A percentile compares a stretch with the other conserved stretches of the same genome.
phyloP scores from a whole-genome alignment of 2,888 invertebrate genomes.

The Deroplatys truncata region DNA sequence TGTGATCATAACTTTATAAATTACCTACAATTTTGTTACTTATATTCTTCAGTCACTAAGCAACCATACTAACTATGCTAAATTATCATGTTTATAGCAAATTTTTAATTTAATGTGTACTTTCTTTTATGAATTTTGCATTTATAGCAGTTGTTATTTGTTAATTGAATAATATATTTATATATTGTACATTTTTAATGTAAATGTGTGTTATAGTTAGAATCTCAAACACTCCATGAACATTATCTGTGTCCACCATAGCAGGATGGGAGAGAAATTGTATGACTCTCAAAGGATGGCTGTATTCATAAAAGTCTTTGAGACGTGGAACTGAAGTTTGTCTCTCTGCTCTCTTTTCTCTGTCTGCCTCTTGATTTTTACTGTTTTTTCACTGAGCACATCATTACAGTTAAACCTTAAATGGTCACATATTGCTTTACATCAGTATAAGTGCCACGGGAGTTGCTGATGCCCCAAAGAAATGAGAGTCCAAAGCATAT shows the following conservation, averaged over 20 bases:
- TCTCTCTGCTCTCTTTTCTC: not conserved
- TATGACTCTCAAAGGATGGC: not conserved
- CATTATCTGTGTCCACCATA: not conserved
- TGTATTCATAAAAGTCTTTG: not conserved
- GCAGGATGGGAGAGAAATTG: not conserved
- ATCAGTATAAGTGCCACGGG: too few relatives aligned
- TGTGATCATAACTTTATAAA: not conserved
- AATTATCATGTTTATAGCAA: not conserved
- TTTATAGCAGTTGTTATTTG: not conserved
- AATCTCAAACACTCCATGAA: not conserved
- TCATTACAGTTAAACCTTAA: too few relatives aligned
- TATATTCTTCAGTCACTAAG: not conserved
- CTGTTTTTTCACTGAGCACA: too few relatives aligned
- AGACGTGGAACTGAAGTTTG: not conserved
- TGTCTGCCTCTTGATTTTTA: too few relatives aligned
- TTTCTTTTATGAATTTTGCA: not conserved
- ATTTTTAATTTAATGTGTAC: not conserved
- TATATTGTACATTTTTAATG: not conserved
- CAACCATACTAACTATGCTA: not conserved
- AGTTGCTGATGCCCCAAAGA: not conserved
- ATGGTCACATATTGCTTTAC: too few relatives aligned
- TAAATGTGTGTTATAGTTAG: not conserved
- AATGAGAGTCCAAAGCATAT: too few relatives aligned
- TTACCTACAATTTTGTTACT: not conserved
- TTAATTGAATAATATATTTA: not conserved